phyloP scores from a whole-genome alignment of 2,113 vertebrate species.

The Falco punctatus region DNA sequence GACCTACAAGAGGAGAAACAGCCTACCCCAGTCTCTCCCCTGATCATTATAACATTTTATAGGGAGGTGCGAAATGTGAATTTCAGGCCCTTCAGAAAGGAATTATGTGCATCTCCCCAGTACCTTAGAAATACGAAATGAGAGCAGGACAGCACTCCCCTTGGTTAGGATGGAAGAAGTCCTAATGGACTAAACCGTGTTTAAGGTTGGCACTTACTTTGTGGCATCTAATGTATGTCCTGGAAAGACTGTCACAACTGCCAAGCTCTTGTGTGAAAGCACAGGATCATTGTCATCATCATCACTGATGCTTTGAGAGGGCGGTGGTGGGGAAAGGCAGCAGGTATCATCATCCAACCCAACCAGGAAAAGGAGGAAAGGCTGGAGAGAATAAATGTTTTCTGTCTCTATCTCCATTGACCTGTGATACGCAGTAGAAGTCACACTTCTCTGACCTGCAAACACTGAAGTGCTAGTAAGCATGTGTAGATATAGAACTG shows the following conservation, averaged over 20 bases:
- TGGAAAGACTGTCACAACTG: not conserved
- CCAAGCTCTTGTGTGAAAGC: not conserved
- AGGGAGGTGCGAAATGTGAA: not conserved
- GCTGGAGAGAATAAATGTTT: not conserved
- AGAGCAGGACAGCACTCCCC: not conserved
- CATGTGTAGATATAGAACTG: not conserved
- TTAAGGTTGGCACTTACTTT: not conserved
- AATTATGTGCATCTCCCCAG: not conserved
- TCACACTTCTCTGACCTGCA: not conserved
- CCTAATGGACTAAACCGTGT: not conserved
- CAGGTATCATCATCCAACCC: not conserved
- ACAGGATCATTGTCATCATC: not conserved
- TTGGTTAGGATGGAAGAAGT: not conserved
- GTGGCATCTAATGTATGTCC: not conserved
- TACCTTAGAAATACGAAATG: not conserved
- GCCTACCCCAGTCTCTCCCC: not conserved
- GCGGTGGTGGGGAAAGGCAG: not conserved
- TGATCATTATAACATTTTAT: not conserved
- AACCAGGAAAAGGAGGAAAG: not conserved
- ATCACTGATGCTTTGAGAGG: not conserved
- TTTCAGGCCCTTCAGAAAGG: not conserved
- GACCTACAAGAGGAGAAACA: not conserved
- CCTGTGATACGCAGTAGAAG: not conserved
- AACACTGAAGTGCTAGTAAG: not conserved
- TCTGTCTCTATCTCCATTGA: not conserved